Evolutionary conservation across 2,797 vertebrate species (phyloP), one percentile per base, ranked within the genome.

Genomic region (Hozukius guyotensis): DNA sequence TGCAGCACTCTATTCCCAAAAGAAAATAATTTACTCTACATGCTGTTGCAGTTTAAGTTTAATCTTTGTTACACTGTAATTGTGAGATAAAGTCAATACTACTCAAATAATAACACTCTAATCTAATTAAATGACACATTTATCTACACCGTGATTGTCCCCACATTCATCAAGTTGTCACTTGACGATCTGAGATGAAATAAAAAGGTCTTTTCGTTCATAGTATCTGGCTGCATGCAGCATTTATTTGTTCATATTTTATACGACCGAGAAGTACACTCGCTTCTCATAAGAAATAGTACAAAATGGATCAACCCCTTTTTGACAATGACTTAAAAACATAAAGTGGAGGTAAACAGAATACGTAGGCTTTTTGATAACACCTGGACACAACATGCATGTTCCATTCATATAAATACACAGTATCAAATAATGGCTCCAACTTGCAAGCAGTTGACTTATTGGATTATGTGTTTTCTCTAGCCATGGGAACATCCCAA

Each of bases 211-310:
- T 12, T 10, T 62, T 68, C 20, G 5, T 55, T 73, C 16, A n/a
- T 49, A 68, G 66, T 78, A 59, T 92, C 82, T 89, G 94, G 97
- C 97, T 97, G 96, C 97, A 97, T 97, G 97, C 97, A 96, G 96
- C 97, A 87, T 97, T 97, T 97, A 96, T 97, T 97, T 89, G 86
- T 88, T 94, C 91, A 92, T 92, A 75, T 93, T 93, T 90, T 88
- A 94, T 94, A 95, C 89, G 86, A n/a, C 91, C 32, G 86, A 94
- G 95, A 95, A 95, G 94, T 91, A 84, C 92, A 95, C 93, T 93
- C 86, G 88, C 94, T 92, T 93, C 93, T 91, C 90, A 92, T 95
- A 94, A 95, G 95, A 90, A 93, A 95, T 94, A 88, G 96, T 96
- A 97, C 96, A 95, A 97, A 97, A 95, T 90, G 61, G 85, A 83